phyloP scores from a whole-genome alignment of 2,113 vertebrate species.

The Fulica atra region DNA sequence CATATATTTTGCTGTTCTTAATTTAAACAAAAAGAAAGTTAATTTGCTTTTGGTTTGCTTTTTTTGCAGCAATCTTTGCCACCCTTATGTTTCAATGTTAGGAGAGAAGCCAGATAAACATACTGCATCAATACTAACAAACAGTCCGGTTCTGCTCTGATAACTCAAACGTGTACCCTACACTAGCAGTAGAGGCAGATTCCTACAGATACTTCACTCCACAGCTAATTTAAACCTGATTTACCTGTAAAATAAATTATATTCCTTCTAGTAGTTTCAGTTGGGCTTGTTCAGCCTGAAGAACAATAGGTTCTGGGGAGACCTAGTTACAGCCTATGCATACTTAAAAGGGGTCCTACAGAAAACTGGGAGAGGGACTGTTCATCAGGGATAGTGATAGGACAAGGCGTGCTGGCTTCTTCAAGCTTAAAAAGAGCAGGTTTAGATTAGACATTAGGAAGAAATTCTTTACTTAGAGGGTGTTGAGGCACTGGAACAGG shows the following conservation, averaged over 20 bases:
- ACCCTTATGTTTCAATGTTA: neutral
- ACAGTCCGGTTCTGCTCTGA: neutral
- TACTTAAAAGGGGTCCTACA: too few relatives aligned
- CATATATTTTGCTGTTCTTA: neutral
- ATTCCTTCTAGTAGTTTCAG: neutral
- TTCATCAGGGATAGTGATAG: too few relatives aligned
- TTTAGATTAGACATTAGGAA: too few relatives aligned
- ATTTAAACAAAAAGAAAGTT: neutral
- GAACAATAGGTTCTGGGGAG: too few relatives aligned
- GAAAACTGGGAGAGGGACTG: too few relatives aligned
- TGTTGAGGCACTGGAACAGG: too few relatives aligned
- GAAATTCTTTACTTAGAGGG: too few relatives aligned
- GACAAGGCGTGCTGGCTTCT: too few relatives aligned
- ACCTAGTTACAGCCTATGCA: too few relatives aligned
- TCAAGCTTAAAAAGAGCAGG: too few relatives aligned
- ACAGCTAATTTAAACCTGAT: neutral
- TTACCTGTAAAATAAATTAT: neutral
- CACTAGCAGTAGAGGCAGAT: neutral
- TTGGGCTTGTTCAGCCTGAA: too few relatives aligned
- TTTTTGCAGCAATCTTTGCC: neutral
- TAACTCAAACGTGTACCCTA: neutral
- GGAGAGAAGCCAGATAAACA: neutral
- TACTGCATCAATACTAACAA: neutral
- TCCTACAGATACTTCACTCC: neutral
- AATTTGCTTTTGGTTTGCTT: fast-evolving